Percentiles rank a stretch among this genome's conserved stretches.
phyloP scores from a whole-genome alignment of 2,888 invertebrate species.

The Lypha dubia region DNA sequence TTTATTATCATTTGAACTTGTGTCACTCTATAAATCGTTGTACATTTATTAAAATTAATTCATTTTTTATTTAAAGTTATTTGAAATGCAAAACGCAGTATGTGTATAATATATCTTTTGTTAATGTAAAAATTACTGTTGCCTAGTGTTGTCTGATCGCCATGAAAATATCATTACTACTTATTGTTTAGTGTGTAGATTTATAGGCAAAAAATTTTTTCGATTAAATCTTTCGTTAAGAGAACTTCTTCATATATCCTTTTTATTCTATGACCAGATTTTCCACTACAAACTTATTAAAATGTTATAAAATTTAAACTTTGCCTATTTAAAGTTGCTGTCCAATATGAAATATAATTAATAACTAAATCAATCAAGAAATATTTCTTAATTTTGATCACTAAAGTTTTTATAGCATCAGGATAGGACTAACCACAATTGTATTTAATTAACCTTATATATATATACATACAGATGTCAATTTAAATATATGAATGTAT shows the following conservation, averaged over 20 bases:
- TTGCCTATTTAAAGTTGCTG: neutral
- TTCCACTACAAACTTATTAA: neutral
- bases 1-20: too few species aligned
- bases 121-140: too few species aligned
- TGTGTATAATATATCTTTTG: too few species aligned
- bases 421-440: constrained; percentile 19
- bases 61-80: too few species aligned
- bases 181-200: too few species aligned
- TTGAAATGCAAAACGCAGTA: too few species aligned
- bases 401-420: neutral
- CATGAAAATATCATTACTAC: too few species aligned
- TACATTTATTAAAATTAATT: too few species aligned
- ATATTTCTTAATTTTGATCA: constrained; percentile 2
- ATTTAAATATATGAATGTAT: too few species aligned
- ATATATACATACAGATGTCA: too few species aligned
- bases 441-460: constrained; percentile 63
- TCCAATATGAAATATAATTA: neutral
- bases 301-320: neutral
- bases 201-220: neutral
- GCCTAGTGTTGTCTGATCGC: too few species aligned
- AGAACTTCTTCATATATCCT: neutral
- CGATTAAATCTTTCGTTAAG: neutral
- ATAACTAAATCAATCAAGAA: neutral
- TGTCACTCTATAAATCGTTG: too few species aligned
- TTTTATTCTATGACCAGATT: neutral